Conservation (phyloP, 2,113 vertebrate species). For the Colaptes auratus region DNA sequence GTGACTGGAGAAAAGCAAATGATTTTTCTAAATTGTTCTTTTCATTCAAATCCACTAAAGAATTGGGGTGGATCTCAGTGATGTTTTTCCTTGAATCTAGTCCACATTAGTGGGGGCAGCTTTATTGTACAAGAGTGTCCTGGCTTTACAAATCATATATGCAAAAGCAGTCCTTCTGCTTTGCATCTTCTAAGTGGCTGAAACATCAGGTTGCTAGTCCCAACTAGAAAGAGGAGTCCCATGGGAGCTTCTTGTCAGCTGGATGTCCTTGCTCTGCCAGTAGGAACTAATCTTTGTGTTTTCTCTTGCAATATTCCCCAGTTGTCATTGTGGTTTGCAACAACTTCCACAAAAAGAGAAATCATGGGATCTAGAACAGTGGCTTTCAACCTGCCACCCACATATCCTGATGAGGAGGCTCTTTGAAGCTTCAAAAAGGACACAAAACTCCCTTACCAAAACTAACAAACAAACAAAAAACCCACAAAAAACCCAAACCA, state of each 20-base stretch:
- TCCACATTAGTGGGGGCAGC: background rate
- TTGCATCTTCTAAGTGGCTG: background rate
- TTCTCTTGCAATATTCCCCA: background rate
- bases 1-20: background rate
- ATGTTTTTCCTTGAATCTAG: background rate
- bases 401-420: background rate
- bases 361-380: background rate
- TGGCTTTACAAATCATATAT: constrained; percentile 2
- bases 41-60: background rate
- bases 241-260: rapidly evolving
- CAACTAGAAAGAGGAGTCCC: background rate
- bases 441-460: rapidly evolving
- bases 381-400: background rate
- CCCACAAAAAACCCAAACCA: no score
- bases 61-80: background rate
- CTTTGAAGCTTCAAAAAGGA: background rate
- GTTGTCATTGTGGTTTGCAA: background rate
- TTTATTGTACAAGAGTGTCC: background rate
- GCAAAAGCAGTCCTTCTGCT: background rate
- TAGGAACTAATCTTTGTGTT: background rate
- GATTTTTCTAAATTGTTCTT: background rate
- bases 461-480: background rate
- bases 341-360: background rate
- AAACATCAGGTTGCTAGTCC: background rate
- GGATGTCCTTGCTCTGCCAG: background rate